Conservation (phyloP, 53 echinoderm and acorn worm genomes). For the Astropecten irregularis region DNA sequence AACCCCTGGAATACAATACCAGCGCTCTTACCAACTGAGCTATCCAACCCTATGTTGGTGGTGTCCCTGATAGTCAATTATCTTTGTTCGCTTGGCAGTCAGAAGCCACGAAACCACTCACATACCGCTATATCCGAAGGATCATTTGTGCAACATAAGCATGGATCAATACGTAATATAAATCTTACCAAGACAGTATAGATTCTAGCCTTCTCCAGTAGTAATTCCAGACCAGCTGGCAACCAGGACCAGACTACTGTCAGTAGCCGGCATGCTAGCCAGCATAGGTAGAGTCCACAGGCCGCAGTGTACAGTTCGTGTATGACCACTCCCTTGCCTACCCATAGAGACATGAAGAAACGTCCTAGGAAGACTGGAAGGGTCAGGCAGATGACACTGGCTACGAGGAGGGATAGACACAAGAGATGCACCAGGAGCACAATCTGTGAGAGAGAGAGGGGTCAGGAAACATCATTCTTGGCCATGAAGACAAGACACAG, state of each 20-base stretch:
- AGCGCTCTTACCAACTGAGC: too few species aligned
- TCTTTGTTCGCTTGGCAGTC: too few species aligned
- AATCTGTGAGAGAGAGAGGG: constrained; percentile 63
- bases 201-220: constrained; percentile 75
- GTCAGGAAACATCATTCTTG: too few species aligned
- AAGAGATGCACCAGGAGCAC: constrained; percentile 75
- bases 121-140: too few species aligned
- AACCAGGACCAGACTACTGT: constrained; percentile 86
- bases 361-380: constrained; percentile 89
- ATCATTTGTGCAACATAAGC: too few species aligned
- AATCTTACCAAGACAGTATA: constrained; percentile 88
- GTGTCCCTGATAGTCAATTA: too few species aligned
- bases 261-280: constrained; percentile 77
- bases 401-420: constrained; percentile 78
- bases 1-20: too few species aligned
- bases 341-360: constrained; percentile 84
- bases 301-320: constrained; percentile 99
- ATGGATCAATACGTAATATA: too few species aligned
- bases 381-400: constrained; percentile 91
- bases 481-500: too few species aligned
- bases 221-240: constrained; percentile 78
- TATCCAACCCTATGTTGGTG: too few species aligned
- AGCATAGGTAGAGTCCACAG: constrained; percentile 93
- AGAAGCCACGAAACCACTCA: too few species aligned
- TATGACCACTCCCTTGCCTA: constrained; percentile 75